phyloP scores from a whole-genome alignment of 2,888 invertebrate species.

The Conchocele bisecta region DNA sequence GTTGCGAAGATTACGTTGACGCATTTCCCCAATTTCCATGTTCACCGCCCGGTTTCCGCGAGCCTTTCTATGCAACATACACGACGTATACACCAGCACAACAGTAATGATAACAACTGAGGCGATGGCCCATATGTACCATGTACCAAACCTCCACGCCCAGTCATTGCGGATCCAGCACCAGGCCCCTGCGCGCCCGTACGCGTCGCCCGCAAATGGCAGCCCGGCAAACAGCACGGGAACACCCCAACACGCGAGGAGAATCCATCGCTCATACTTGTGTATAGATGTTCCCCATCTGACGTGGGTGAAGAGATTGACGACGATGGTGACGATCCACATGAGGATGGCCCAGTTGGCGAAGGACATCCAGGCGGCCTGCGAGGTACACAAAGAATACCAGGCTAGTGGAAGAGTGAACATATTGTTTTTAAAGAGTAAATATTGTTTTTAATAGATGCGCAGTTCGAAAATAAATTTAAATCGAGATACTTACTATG shows the following conservation, averaged over 20 bases:
- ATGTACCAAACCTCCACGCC: conserved; percentile 40
- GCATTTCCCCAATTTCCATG: not conserved
- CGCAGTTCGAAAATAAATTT: too few species aligned
- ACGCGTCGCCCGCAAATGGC: conserved; percentile 30
- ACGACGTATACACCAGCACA: conserved; percentile 13
- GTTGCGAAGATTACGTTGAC: not conserved
- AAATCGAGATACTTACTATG: too few species aligned
- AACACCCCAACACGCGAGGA: conserved; percentile 7
- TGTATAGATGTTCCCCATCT: conserved; percentile 1
- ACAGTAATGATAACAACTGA: conserved; percentile 16
- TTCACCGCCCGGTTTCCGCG: not conserved
- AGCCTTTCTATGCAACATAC: not conserved
- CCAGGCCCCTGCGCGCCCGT: conserved; percentile 38
- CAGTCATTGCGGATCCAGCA: conserved; percentile 34
- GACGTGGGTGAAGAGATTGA: conserved; percentile 20
- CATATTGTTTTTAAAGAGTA: too few species aligned
- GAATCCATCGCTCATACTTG: not conserved
- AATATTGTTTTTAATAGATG: too few species aligned
- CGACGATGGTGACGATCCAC: conserved; percentile 23
- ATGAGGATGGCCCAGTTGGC: conserved; percentile 8
- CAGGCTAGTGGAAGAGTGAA: too few species aligned
- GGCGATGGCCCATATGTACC: conserved; percentile 40
- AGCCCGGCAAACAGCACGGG: conserved; percentile 2
- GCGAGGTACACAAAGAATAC: conserved; percentile 26
- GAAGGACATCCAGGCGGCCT: conserved; percentile 24